phyloP scores from a whole-genome alignment of 2,113 vertebrate species.

The Chionomys nivalis region DNA sequence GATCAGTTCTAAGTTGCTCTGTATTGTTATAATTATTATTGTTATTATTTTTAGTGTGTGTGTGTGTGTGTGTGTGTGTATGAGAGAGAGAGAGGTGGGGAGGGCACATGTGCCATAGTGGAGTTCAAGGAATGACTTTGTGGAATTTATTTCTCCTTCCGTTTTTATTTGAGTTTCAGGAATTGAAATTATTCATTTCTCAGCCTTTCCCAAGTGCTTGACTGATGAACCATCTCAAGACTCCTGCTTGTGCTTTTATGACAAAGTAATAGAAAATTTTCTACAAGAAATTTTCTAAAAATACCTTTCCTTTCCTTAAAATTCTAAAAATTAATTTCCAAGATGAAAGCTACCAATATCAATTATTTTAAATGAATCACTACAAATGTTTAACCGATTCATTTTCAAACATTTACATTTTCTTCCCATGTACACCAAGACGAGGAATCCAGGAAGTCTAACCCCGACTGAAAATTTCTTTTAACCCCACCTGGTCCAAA shows the following conservation, averaged over 20 bases:
- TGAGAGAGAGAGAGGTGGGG: not conserved
- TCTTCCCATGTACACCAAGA: not conserved
- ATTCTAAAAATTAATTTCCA: not conserved
- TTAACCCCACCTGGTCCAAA: not conserved
- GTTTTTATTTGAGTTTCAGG: no score
- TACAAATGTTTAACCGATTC: not conserved
- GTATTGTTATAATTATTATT: not conserved
- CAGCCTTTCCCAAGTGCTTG: not conserved
- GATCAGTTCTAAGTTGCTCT: not conserved
- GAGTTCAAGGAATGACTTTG: no score
- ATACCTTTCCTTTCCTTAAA: not conserved
- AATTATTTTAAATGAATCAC: not conserved
- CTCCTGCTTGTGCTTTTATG: not conserved
- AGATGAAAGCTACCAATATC: not conserved
- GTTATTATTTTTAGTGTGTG: not conserved
- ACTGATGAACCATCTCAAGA: not conserved
- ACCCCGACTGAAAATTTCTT: not conserved
- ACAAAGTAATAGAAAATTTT: conserved; percentile 7
- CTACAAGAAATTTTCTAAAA: conserved; percentile 24
- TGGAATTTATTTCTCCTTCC: not conserved
- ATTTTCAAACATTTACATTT: not conserved
- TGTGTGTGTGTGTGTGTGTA: not conserved
- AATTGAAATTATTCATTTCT: not conserved
- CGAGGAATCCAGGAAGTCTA: not conserved
- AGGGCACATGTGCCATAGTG: not conserved